phyloP scores from a whole-genome alignment of 2,797 vertebrate genomes.

The Anas bernieri region DNA sequence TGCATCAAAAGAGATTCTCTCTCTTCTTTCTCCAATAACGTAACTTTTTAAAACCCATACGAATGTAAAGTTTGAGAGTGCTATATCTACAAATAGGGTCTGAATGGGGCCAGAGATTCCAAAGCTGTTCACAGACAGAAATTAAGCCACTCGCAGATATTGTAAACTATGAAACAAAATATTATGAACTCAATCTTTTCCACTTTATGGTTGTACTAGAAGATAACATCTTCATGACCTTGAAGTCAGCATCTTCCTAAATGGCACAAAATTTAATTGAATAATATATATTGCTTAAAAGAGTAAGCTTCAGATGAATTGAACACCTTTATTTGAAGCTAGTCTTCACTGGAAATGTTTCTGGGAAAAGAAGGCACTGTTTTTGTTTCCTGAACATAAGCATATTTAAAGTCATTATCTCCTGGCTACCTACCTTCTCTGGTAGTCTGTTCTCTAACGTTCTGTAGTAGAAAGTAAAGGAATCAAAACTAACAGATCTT shows the following conservation, averaged over 20 bases:
- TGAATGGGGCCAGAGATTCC: neutral
- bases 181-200: neutral
- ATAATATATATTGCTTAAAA: neutral
- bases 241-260: neutral
- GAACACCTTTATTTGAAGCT: neutral
- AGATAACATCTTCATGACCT: neutral
- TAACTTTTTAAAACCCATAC: neutral
- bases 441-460: neutral
- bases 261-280: neutral
- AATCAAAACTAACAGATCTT: neutral
- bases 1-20: neutral
- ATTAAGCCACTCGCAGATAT: neutral
- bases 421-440: neutral
- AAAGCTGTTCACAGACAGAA: neutral
- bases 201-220: neutral
- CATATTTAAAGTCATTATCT: neutral
- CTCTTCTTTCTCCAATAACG: neutral
- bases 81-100: neutral
- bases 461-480: neutral
- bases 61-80: neutral
- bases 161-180: neutral
- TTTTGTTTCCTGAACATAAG: neutral
- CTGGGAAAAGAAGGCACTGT: neutral
- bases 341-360: neutral
- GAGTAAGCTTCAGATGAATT: neutral